Evolutionary conservation across 2,113 vertebrate species (phyloP), one percentile per base, ranked within the genome.

Genomic region (Gavia stellata): DNA sequence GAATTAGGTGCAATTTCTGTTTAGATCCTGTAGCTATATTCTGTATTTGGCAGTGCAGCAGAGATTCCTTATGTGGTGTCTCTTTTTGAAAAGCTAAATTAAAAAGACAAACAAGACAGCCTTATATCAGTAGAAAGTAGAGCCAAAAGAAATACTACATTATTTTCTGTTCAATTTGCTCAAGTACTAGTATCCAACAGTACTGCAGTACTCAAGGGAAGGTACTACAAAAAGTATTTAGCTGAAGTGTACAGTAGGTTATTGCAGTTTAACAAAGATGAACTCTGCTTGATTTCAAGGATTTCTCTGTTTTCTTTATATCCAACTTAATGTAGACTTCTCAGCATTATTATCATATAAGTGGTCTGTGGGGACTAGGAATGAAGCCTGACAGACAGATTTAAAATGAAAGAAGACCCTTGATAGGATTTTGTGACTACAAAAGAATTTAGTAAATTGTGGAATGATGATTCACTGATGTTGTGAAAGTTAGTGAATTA

Each of bases 211-310:
- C 89, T 95, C 94, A 56, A 53, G 89, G 92, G 95, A 97, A 65
- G 58, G 58, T 79, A 87, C 49, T 91, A 28, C 81, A 94, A 95
- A 94, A 70, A 89, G 66, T 68, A 81, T 92, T 94, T 84, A 96
- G 61, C 86, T 82, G 73, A 79, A 91, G 66, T 65, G 66, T 97
- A 72, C 70, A 33, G 78, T 87, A 79, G 88, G 65, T 97, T 97
- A 94, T 95, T 96, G 70, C 68, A 91, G 61, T 93, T 94, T 89
- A 89, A 89, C 86, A 68, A 89, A 92, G 66, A 94, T 66, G 73
- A 95, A 89, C 95, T 91, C 83, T 68, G 45, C 89, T 94, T 94
- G 92, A 94, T 97, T 95, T 96, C 58, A 62, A 97, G 86, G 83
- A 89, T 92, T 97, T 94, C 81, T 92, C 73, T 40, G 23, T 96